Evolutionary conservation across 1,140 invertebrate genomes (phyloP), one percentile per base, ranked within the genome.

Genomic region (Heterodera carotae): DNA sequence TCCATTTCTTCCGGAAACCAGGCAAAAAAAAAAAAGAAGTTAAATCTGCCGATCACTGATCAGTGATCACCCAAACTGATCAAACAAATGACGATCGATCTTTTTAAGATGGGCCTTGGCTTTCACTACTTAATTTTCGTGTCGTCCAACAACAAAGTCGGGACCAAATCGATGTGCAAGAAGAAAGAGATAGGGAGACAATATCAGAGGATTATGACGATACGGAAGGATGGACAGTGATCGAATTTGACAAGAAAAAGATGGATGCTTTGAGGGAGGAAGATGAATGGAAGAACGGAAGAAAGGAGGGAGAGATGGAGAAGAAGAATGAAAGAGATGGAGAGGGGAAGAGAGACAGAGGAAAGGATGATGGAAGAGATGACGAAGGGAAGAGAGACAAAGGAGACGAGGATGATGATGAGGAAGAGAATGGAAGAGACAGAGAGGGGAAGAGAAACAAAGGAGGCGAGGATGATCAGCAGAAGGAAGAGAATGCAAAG

Each of bases 21-120:
- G 71, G 71, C 59, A 59, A 5, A 62, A 10, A 22, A 6, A 12
- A 36, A 69, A 34, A n/a, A n/a, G n/a, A n/a, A n/a, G n/a, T n/a
- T n/a, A n/a, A n/a, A n/a, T n/a, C n/a, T n/a, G n/a, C n/a, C n/a
- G n/a, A n/a, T n/a, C n/a, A n/a, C n/a, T n/a, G n/a, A n/a, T n/a
- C n/a, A n/a, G n/a, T n/a, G n/a, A n/a, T n/a, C n/a, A n/a, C n/a
- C n/a, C n/a, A n/a, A n/a, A n/a, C n/a, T n/a, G n/a, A 4, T 5
- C 22, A 29, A 68, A 7, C 15, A 22, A 48, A 71, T 29, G 7
- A n/a, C 12, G 7, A 33, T 27, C 12, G 18, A 72, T 34, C 5
- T 29, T 34, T 29, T 34, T 60, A 10, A 74, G 71, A 74, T 74
- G 71, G 71, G 15, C 43, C 43, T 27, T 74, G 71, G 71, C 71